Evolutionary conservation across 2,888 invertebrate genomes (phyloP), one percentile per base, ranked within the genome.

Genomic region (Stegophylla sp.): DNA sequence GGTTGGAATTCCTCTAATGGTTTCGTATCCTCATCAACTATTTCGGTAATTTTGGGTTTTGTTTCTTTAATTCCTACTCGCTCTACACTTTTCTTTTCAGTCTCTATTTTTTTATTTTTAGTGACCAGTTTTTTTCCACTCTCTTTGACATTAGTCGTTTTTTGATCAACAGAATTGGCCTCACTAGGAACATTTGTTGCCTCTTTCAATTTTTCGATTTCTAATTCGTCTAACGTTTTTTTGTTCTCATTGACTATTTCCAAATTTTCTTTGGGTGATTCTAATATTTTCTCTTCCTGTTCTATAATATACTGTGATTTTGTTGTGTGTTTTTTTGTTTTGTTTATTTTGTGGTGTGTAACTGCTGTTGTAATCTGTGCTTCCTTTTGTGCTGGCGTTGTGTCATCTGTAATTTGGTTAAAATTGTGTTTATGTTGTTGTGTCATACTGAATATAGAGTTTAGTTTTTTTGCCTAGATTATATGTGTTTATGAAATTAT

Each of bases 191-290:
- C 64, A 2, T 64, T 59, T 83, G 85, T 83, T 34, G 7, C 34
- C 34, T 34, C 76, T 20, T 67, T 59, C 0, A 74, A 7, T 34
- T 34, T 34, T 34, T 34, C 82, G 20, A 17, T 13, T 13, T 67
- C 66, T 41, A 20, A 51, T 1, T 76, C 75, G 1, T 26, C 20
- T 2, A 73, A 13, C 0, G 61, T 61, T 12, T 17, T 28, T 12
- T 48, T 73, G 73, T 69, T 79, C 82, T 61, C 83, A 75, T 74
- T 63, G 83, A 84, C 85, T 64, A 85, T 84, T 84, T 84, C 85
- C 81, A 83, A 84, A 82, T 85, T 85, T 84, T 84, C 85, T 86
- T 82, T 84, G 26, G 83, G 82, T 79, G 77, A 84, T 83, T 82
- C 84, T 82, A 83, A 86, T 85, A 34, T 84, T 28, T 82, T 83